These are phyloP conservation scores for Macaria liturata DNA, from an alignment of 2,888 invertebrate species.

Conservation along the genomic window DNA sequence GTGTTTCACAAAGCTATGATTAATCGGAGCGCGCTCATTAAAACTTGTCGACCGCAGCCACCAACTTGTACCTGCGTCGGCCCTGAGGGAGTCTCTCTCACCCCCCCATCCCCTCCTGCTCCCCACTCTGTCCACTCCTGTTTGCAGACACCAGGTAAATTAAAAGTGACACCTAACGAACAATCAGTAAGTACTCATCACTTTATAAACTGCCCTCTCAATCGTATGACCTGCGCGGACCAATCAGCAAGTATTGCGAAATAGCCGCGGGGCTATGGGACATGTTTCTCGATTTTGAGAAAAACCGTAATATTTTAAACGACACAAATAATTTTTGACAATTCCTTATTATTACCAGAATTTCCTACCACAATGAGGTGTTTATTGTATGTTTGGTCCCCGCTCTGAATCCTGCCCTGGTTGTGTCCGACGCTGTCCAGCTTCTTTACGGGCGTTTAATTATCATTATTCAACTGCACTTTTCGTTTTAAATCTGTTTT, in stretches of 20 bases:
- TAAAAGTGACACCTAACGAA: no score
- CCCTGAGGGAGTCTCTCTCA: neutral
- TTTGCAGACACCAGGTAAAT: no score
- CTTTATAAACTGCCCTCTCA: no score
- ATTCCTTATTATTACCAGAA: no score
- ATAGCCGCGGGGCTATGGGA: no score
- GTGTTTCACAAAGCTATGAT: constrained; percentile 31
- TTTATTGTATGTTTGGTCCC: neutral
- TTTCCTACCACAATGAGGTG: no score
- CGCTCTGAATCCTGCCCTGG: neutral
- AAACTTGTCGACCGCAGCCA: constrained; percentile 35
- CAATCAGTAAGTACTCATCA: no score
- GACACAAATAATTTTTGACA: no score
- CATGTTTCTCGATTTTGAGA: no score
- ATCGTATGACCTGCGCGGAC: no score
- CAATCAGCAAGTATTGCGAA: no score
- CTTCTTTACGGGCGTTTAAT: constrained; percentile 2
- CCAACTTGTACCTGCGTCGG: constrained; percentile 31
- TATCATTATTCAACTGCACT: constrained; percentile 1
- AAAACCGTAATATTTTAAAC: no score
- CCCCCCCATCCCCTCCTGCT: constrained; percentile 3
- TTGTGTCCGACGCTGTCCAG: neutral
- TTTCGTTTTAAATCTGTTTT: neutral
- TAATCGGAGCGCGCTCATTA: constrained; percentile 36
- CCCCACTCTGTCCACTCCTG: neutral